Evolutionary conservation across 2,888 invertebrate species (phyloP).

Genomic region (Nipponacmea schrenckii): DNA sequence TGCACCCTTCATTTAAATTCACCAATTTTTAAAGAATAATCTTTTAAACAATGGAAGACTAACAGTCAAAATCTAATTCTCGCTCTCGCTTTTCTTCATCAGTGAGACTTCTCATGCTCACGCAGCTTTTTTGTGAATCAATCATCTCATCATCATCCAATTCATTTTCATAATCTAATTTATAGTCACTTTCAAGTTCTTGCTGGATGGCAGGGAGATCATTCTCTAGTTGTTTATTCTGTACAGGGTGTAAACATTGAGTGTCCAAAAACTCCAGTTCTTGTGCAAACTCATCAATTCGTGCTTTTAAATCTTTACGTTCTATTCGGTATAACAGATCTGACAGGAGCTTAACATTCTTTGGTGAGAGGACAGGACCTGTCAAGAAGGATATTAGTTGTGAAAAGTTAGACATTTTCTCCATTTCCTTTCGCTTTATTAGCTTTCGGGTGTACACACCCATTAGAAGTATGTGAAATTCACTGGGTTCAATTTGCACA

Average conservation of each 20-base stretch:
- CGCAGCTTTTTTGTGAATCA: conserved; percentile 1
- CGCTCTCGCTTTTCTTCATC: conserved; percentile 3
- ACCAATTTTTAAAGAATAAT: too few relatives aligned
- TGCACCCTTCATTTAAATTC: too few relatives aligned
- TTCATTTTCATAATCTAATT: background rate
- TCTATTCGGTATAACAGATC: background rate
- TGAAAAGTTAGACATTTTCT: background rate
- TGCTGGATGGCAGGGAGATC: too few relatives aligned
- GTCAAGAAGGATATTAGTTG: background rate
- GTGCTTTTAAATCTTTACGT: conserved; percentile 1
- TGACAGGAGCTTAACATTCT: background rate
- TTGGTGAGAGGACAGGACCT: background rate
- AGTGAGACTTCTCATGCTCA: background rate
- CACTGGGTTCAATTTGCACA: background rate
- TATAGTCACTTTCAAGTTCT: background rate
- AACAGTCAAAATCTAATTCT: too few relatives aligned
- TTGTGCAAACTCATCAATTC: background rate
- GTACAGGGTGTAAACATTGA: too few relatives aligned
- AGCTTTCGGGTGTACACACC: conserved; percentile 10
- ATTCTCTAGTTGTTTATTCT: too few relatives aligned
- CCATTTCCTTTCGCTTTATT: background rate
- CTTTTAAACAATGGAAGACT: too few relatives aligned
- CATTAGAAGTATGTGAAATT: background rate
- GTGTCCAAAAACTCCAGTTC: background rate
- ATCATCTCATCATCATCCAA: background rate